Base-by-base conservation (phyloP, 1,140 invertebrate genomes). In the Elymnias hypermnestra region DNA sequence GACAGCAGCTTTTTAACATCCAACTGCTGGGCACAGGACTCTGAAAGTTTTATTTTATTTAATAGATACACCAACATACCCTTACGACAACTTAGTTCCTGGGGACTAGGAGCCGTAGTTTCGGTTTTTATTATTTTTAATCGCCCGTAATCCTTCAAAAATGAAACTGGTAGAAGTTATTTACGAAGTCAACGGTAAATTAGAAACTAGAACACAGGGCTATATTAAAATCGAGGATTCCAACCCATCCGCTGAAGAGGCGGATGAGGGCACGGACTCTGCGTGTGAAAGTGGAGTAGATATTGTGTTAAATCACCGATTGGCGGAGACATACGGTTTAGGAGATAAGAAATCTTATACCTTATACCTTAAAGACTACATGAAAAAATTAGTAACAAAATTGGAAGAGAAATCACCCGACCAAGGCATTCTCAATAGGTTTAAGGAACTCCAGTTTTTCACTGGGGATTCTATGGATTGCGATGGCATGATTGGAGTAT, bases 281-380 rank as follows among this genome's bases (percentile, higher is more conserved):
- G 62, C 69, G 13, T 88, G 90, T 1, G 92, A 95, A 77, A 89
- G 89, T 52, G 97, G 97, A 28, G 94, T 98, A 33, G 97, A 99
- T 86, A 90, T 98, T 54, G 95, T 98, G 14, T 82, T 99, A 19
- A 98, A 98, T 81, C 95, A 98, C 72, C 91, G 95, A 76, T 90
- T 98, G 23, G 79, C 88, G 47, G 97, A 98, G 88, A 95, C 93
- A 18, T 96, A 88, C 79, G 94, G 93, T 37, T 96, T 96, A 65
- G 87, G 87, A 44, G 94, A 95, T 82, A 96, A 96, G 71, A 96
- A 96, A 84, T 94, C 93, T 13, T 99, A 95, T 82, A 98, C 86
- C 90, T 98, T 56, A n/a, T n/a, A n/a, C n/a, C n/a, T n/a, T n/a
- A n/a, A n/a, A 99, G 98, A 86, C 94, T 95, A 59, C 98, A 97